These are phyloP conservation scores for Holocentrus rufus DNA, from an alignment of 2,797 vertebrate species.

Conservation along the genomic window DNA sequence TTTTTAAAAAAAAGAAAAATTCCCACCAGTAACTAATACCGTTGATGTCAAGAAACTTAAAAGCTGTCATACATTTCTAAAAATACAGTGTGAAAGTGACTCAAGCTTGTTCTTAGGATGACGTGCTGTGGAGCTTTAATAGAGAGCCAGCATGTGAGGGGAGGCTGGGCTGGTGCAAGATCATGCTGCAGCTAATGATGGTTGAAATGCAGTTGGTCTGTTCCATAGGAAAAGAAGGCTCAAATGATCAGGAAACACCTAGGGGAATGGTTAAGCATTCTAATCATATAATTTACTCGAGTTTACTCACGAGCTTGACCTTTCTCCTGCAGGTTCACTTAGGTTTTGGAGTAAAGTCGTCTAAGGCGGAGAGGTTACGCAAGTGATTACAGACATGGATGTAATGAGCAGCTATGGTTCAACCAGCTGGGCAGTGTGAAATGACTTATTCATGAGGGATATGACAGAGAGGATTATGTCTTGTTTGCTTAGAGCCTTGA, in stretches of 20 bases:
- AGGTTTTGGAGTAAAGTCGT: too few species aligned
- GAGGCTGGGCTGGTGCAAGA: not conserved
- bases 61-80: not conserved
- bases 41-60: not conserved
- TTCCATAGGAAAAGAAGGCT: not conserved
- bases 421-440: not conserved
- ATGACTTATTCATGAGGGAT: not conserved
- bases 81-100: not conserved
- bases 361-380: too few species aligned
- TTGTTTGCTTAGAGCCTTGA: conserved; percentile 2
- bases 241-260: not conserved
- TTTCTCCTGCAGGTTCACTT: too few species aligned
- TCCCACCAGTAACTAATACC: not conserved
- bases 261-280: too few species aligned
- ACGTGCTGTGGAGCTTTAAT: not conserved
- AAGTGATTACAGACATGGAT: not conserved
- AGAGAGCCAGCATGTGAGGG: not conserved
- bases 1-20: not conserved
- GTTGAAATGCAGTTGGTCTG: not conserved
- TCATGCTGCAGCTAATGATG: too few species aligned
- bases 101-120: not conserved
- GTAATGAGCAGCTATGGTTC: not conserved
- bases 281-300: too few species aligned
- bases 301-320: too few species aligned
- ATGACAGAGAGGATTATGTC: conserved; percentile 1